Base-by-base conservation (phyloP, 2,888 invertebrate genomes). In the Halocaridina rubra region DNA sequence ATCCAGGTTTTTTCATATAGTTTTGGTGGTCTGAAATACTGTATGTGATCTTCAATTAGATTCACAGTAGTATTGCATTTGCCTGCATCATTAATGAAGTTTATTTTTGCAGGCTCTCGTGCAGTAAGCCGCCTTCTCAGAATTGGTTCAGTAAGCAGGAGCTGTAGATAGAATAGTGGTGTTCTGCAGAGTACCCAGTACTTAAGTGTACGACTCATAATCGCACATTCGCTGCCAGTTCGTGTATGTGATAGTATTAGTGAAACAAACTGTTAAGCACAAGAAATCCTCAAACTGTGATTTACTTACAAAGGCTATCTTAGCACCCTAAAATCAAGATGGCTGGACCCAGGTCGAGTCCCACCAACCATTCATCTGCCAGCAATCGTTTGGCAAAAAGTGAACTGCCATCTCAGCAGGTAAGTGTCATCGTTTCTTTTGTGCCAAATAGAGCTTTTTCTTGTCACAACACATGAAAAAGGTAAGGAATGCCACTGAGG, bases 191-290 rank as follows among this genome's bases (percentile, higher is more conserved):
- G 59, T 77, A 16, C 77, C 71, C 82, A 71, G 71, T 78, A 77
- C 82, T 75, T 10, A 27, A 74, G 22, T 80, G 80, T 80, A 71
- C 71, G 57, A 22, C 10, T 39, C 39, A 46, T 13, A 16, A 29
- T 46, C 29, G 57, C 69, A 76, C 53, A 81, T 81, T 72, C 61
- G 61, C 67, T 75, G 76, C 75, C 69, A 57, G 81, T 67, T 24
- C 19, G 19, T 27, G 24, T 80, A 77, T 32, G 33, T 39, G 64
- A 61, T 22, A 39, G 22, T 16, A 29, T 16, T 39, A n/a, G 1
- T 13, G 7, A 46, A 57, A 67, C 67, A 53, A 27, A 46, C 27
- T 27, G 27, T 33, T 30, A 64, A 46, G 79, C 71, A 79, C 39
- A 59, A 72, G 57, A 59, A 57, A 19, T 74, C 16, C 4, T n/a